Conservation (phyloP, 1,140 invertebrate species). For the Mesaphorura yosii region DNA sequence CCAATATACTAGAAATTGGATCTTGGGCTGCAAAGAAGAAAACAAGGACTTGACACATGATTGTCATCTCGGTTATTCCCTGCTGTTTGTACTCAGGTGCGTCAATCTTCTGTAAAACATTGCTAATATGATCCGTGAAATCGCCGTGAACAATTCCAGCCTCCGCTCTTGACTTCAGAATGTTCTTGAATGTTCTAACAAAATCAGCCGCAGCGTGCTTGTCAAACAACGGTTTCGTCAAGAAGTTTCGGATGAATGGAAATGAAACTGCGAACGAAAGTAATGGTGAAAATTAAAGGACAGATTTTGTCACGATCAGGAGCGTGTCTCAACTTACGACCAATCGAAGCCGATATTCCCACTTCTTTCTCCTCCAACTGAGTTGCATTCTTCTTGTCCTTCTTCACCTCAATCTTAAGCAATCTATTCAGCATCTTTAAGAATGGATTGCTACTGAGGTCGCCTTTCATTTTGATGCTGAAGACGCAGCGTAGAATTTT, state of each 20-base stretch:
- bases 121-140: constrained; percentile 17
- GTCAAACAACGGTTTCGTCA: constrained; percentile 18
- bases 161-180: constrained; percentile 9
- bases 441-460: constrained; percentile 5
- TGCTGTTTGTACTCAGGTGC: constrained; percentile 5
- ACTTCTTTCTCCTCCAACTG: constrained; percentile 1
- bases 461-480: no score
- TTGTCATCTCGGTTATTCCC: constrained; percentile 47
- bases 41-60: constrained; percentile 50
- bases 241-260: constrained; percentile 15
- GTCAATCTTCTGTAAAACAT: constrained; percentile 1
- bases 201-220: constrained; percentile 9
- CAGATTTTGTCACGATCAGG: neutral
- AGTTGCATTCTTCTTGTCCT: constrained; percentile 9
- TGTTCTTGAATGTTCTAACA: constrained; percentile 12
- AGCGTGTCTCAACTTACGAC: constrained; percentile 8
- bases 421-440: constrained; percentile 7
- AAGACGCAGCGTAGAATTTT: neutral
- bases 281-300: no score
- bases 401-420: neutral
- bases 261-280: constrained; percentile 24
- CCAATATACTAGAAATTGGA: constrained; percentile 44
- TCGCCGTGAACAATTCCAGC: neutral
- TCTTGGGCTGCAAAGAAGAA: constrained; percentile 58
- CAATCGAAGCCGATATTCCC: constrained; percentile 18